A percentile compares a stretch with the other conserved stretches of the same genome.
Evolutionary conservation across 2,113 vertebrate genomes (phyloP).

Genomic region (Hylia prasina): DNA sequence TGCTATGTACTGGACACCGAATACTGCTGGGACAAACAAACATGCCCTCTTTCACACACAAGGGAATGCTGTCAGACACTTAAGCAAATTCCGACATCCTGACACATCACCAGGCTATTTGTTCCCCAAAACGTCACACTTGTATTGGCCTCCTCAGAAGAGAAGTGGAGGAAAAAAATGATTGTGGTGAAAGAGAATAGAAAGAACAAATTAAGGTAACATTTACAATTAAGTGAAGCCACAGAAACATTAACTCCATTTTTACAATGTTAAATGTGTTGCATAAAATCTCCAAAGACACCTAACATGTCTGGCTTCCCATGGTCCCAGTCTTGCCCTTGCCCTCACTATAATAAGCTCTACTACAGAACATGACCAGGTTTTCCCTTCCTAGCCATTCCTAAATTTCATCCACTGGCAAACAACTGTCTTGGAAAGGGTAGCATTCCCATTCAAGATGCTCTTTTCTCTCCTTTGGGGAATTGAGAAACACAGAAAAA

Average conservation of each 20-base stretch:
- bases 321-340: rapidly evolving
- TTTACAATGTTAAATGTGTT: not conserved
- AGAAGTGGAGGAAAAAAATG: not conserved
- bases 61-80: not conserved
- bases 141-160: not conserved
- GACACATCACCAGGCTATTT: not conserved
- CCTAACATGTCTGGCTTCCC: not conserved
- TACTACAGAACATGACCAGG: not conserved
- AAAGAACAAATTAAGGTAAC: not conserved
- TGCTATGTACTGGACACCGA: not conserved
- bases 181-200: not conserved
- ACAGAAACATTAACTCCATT: not conserved
- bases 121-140: not conserved
- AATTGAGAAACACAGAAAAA: not conserved
- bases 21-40: not conserved
- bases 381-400: not conserved
- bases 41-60: not conserved
- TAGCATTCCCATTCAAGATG: not conserved
- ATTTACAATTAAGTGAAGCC: not conserved
- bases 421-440: not conserved
- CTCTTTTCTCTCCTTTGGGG: not conserved
- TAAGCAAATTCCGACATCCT: not conserved
- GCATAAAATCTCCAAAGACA: not conserved
- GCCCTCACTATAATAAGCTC: not conserved
- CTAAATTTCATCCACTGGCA: not conserved